Evolutionary conservation across 1,140 invertebrate species (phyloP), one percentile per base, ranked within the genome.

Genomic region (Neoseiulus cucumeris): DNA sequence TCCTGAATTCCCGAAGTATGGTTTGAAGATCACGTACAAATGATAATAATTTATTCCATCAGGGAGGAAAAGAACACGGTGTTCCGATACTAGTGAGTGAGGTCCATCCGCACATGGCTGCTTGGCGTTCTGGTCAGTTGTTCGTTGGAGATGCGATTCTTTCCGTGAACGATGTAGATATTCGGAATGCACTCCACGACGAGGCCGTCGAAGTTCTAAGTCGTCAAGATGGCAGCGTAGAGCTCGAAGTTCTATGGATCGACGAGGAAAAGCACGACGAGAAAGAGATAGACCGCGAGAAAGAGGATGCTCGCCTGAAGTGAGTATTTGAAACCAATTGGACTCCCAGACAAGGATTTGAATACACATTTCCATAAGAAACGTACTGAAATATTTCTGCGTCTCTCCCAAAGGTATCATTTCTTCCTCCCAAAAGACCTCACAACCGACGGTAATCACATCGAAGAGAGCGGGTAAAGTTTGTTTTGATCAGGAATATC

Each of bases 1-100:
- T n/a, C n/a, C n/a, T n/a, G n/a, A n/a, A n/a, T n/a, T n/a, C n/a
- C n/a, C n/a, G n/a, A n/a, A n/a, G n/a, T n/a, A n/a, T n/a, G n/a
- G n/a, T n/a, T n/a, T 39, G 4, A 39, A 9, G 9, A 9, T 39
- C 33, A 4, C 33, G 4, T 39, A 4, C 33, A 4, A 39, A 39
- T 39, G 33, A 39, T n/a, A n/a, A n/a, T n/a, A n/a, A 39, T 9
- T 39, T 9, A 6, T 39, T 9, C 9, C 68, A 70, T 44, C 70
- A 87, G 85, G 87, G 86, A 66, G 87, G 87, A 9, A 80, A 84
- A 68, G 87, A 90, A 72, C 86, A 90, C 76, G 86, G 86, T 33
- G 85, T 90, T 39, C 87, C 87, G 0, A 86, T 90, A 67, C 74
- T 90, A n/a, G 86, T 90, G 69, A 88, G 86, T 22, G 87, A 89